phyloP scores from a whole-genome alignment of 1,140 invertebrate species.

The Aphis craccivora region DNA sequence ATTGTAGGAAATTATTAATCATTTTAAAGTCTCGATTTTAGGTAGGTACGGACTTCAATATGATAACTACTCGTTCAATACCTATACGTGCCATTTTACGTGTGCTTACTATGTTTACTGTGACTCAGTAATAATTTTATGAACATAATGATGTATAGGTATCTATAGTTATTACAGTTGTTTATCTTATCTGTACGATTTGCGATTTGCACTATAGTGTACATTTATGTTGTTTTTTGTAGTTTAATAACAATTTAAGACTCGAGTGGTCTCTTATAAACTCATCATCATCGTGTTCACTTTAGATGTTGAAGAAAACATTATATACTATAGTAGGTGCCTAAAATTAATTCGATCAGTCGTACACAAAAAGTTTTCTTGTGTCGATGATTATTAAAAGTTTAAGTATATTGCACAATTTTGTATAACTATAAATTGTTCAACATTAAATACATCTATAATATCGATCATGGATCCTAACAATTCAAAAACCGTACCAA shows the following conservation, averaged over 20 bases:
- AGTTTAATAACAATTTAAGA: not conserved
- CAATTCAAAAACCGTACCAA: not conserved
- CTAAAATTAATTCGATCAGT: not conserved
- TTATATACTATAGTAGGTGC: not conserved
- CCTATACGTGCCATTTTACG: no score
- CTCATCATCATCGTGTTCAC: not conserved
- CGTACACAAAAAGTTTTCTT: not conserved
- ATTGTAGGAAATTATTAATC: not conserved
- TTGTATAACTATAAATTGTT: no score
- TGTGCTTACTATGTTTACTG: no score
- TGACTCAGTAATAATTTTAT: no score
- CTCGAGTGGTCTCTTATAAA: not conserved
- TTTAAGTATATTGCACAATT: not conserved
- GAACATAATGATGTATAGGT: not conserved
- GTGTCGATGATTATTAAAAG: not conserved
- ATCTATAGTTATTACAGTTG: not conserved
- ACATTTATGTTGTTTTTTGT: not conserved
- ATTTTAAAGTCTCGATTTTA: not conserved
- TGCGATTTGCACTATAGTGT: not conserved
- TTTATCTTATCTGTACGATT: not conserved
- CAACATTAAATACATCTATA: not conserved
- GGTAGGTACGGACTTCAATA: no score
- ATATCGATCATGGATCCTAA: not conserved
- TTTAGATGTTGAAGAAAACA: not conserved
- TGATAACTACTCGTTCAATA: no score